Evolutionary conservation across 2,888 invertebrate genomes (phyloP).

Genomic region (Monopis laevigella): DNA sequence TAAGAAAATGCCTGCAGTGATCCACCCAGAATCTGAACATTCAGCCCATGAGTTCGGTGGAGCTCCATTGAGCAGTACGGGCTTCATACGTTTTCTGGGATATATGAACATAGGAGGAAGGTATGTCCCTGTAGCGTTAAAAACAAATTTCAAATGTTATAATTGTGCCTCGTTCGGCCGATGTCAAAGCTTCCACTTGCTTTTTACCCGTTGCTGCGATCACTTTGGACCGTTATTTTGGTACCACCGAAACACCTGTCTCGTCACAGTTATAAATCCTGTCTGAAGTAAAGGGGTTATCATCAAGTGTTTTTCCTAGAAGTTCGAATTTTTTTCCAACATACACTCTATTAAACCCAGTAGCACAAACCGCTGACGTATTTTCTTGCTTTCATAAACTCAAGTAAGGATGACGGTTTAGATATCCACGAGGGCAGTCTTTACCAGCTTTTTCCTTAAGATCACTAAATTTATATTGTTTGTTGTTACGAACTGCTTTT

Average conservation of each 20-base stretch:
- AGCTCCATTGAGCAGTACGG: background rate
- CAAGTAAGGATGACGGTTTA: constrained; percentile 19
- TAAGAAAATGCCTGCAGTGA: background rate
- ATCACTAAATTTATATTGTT: too few species aligned
- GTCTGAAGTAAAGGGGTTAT: constrained; percentile 23
- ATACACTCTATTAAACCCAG: constrained; percentile 27
- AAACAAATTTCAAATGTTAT: constrained; percentile 26
- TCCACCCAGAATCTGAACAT: background rate
- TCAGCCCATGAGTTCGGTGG: background rate
- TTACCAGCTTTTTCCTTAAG: too few species aligned
- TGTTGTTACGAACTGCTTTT: too few species aligned
- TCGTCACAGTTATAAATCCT: constrained; percentile 23
- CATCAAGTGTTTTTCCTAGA: constrained; percentile 22
- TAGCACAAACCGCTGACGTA: constrained; percentile 27
- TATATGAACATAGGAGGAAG: background rate
- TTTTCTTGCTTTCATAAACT: constrained; percentile 21
- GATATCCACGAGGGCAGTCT: background rate
- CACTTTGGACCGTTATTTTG: constrained; percentile 24
- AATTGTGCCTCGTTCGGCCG: constrained; percentile 25
- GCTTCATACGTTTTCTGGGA: background rate
- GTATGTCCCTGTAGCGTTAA: constrained; percentile 18
- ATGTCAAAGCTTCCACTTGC: constrained; percentile 24
- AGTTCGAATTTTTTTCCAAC: constrained; percentile 18
- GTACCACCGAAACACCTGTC: constrained; percentile 26
- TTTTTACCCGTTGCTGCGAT: constrained; percentile 24